Percentiles rank a stretch among this genome's conserved stretches.
These are phyloP conservation scores for Glareola pratincola DNA, from an alignment of 2,113 vertebrate genomes.

Conservation along the genomic window DNA sequence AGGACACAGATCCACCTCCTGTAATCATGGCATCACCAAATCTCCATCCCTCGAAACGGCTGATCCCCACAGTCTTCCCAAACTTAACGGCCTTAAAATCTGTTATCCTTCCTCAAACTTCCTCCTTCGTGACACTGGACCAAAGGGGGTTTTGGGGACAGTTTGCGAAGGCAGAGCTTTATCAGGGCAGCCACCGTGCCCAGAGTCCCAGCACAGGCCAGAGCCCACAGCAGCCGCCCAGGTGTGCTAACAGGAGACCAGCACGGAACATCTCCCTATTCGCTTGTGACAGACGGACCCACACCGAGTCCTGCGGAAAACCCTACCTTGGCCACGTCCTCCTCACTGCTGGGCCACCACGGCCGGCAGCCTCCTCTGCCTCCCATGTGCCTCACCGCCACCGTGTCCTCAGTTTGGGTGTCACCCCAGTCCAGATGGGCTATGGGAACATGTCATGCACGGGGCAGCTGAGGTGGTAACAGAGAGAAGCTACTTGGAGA, in stretches of 20 bases:
- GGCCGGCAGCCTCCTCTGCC: background rate
- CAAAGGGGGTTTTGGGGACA: background rate
- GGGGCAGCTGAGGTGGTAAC: background rate
- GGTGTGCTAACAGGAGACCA: background rate
- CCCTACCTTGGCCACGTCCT: background rate
- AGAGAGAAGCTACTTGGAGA: background rate
- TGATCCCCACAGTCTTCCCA: background rate
- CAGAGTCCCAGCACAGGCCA: too few species aligned
- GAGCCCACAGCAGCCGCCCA: background rate
- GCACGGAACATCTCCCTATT: background rate
- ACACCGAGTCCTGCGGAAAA: background rate
- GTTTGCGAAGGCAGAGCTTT: background rate
- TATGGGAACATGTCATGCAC: accelerated
- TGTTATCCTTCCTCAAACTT: background rate
- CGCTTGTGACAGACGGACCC: background rate
- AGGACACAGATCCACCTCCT: background rate
- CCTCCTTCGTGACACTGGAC: background rate
- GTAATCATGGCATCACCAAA: background rate
- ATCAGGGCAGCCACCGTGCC: background rate
- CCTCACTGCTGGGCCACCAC: background rate
- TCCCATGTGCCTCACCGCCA: background rate
- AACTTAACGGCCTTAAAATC: background rate
- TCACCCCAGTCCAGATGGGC: background rate
- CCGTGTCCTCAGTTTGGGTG: accelerated
- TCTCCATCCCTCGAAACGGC: background rate